phyloP scores from a whole-genome alignment of 92 coral and sea anemone genomes.

The Ricordea florida region DNA sequence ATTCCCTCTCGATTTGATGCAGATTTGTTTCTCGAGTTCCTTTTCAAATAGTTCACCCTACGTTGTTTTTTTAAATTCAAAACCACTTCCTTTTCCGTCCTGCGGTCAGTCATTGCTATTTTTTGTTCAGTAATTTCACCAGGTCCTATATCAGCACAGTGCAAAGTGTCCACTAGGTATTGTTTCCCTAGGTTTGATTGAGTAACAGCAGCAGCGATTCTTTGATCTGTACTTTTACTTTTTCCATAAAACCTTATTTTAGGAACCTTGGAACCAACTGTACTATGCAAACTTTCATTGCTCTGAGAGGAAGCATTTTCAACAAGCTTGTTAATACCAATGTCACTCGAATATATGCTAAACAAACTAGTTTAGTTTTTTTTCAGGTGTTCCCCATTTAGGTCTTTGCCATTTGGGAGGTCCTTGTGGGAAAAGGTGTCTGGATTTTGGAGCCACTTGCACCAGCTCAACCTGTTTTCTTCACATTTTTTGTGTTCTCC shows the following conservation, averaged over 20 bases:
- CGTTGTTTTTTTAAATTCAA: neutral
- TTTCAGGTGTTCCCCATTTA: slow-evolving; percentile 10
- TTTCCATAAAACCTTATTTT: slow-evolving; percentile 26
- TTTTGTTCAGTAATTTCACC: neutral
- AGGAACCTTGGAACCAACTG: slow-evolving; percentile 22
- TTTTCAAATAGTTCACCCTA: neutral
- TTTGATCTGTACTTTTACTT: neutral
- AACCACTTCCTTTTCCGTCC: neutral
- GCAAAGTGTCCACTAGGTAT: neutral
- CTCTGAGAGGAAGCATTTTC: neutral
- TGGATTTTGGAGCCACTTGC: slow-evolving; percentile 2
- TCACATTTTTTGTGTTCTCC: slow-evolving; percentile 9
- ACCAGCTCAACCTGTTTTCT: slow-evolving; percentile 20
- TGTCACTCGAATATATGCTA: neutral
- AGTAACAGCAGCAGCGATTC: slow-evolving; percentile 17
- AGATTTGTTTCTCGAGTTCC: slow-evolving; percentile 11
- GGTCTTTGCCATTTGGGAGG: slow-evolving; percentile 4
- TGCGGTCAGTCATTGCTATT: neutral
- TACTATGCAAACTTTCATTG: slow-evolving; percentile 16
- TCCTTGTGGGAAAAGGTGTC: neutral
- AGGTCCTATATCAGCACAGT: neutral
- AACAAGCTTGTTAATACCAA: slow-evolving; percentile 1
- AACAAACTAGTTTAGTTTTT: neutral
- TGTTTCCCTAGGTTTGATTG: slow-evolving; percentile 8
- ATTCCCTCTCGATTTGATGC: neutral